Evolutionary conservation across 2,797 vertebrate species (phyloP), one percentile per base, ranked within the genome.

Genomic region (Perodicticus potto): DNA sequence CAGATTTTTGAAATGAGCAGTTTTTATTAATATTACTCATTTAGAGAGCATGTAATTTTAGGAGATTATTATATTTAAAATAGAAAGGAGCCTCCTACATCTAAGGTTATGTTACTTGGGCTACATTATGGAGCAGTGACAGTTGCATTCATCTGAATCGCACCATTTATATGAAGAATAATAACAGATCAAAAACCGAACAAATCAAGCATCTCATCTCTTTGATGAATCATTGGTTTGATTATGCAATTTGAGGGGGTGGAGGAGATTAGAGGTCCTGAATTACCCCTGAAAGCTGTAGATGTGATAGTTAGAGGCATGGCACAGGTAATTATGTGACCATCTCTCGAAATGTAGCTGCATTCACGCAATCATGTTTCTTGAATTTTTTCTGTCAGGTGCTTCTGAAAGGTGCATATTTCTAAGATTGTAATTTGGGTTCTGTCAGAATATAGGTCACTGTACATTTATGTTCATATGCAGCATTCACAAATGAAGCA

Each of bases 181-280:
- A 93, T 34, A 88, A 72, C 57, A 92, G 81, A 59, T 82, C 73
- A 34, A 43, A 90, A 91, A 45, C 84, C 29, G 72, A 67, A 22
- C 25, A 27, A 77, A 82, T 89, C 86, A 73, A 90, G 29, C 40
- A 3, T 70, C 74, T 59, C 70, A 61, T 25, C 81, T 88, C 72
- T 83, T 57, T 93, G 69, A 80, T 65, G 86, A 88, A 55, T 74
- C 67, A 69, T 82, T 85, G 81, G 86, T 86, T 83, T 72, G 86
- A 81, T 80, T 78, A 67, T 29, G 32, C 16, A 55, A 0, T 80
- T 63, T 29, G 88, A 91, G 69, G 74, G 16, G 7, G 57, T 16
- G 5, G 61, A 77, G 45, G 32, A 45, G 49, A 32, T 23, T 37
- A 5, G 27, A 45, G 69, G 32, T 27, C 37, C 55, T 86, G 12